These are phyloP conservation scores for Dreissena polymorpha DNA, from an alignment of 1,140 invertebrate species.

Conservation along the genomic window DNA sequence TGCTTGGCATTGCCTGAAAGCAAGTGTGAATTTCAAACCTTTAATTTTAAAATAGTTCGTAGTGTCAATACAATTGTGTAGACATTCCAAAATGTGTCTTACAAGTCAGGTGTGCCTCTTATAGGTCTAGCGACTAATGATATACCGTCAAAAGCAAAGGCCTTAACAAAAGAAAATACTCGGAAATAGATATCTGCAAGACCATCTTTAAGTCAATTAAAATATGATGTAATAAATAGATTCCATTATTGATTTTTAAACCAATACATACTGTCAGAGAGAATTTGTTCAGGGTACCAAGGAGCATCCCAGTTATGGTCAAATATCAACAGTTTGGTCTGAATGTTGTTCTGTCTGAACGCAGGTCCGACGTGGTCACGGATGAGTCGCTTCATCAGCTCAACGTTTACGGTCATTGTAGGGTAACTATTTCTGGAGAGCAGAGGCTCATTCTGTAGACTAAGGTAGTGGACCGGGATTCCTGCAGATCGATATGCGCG, in stretches of 20 bases:
- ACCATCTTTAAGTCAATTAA: no score
- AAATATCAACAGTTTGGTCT: constrained; percentile 64
- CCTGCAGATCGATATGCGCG: constrained; percentile 60
- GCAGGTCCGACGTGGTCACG: constrained; percentile 60
- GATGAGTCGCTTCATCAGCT: constrained; percentile 52
- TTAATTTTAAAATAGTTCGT: neutral
- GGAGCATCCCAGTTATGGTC: constrained; percentile 64
- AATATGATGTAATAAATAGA: no score
- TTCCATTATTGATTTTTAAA: neutral
- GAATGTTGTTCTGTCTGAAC: constrained; percentile 56
- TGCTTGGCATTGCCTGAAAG: constrained; percentile 33
- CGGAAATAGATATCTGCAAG: no score
- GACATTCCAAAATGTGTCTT: neutral
- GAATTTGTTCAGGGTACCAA: constrained; percentile 57
- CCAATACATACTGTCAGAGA: constrained; percentile 45
- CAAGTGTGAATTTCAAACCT: neutral
- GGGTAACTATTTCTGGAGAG: constrained; percentile 55
- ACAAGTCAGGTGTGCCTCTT: neutral
- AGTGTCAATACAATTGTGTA: neutral
- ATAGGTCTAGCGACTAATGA: neutral
- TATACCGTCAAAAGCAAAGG: neutral
- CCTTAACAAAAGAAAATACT: neutral
- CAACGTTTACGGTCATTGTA: constrained; percentile 38
- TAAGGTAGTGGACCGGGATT: constrained; percentile 58
- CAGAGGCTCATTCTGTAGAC: constrained; percentile 65